phyloP scores from a whole-genome alignment of 2,113 vertebrate species.

The Cynoglossus semilaevis region DNA sequence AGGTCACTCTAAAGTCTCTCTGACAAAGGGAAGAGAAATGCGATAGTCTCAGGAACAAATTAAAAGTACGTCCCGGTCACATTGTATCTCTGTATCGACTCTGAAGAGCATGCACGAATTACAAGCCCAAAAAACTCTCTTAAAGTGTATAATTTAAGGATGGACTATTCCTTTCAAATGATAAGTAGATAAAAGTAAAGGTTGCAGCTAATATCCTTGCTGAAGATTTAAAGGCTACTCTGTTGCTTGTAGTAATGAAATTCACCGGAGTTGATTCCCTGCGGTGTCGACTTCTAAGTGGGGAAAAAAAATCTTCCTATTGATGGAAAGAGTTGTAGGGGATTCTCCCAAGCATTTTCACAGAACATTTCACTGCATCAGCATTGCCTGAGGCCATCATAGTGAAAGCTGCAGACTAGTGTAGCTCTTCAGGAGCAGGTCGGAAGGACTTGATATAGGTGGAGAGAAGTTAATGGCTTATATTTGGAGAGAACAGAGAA shows the following conservation, averaged over 20 bases:
- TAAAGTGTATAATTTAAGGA: constrained; percentile 16
- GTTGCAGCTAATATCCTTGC: constrained; percentile 46
- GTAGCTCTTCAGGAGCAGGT: constrained; percentile 52
- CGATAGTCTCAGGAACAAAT: background rate
- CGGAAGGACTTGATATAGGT: constrained; percentile 56
- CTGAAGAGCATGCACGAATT: constrained; percentile 23
- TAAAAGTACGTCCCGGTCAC: constrained; percentile 3
- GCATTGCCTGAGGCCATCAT: constrained; percentile 61
- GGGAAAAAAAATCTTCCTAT: constrained; percentile 34
- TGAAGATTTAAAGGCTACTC: constrained; percentile 39
- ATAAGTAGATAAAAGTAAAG: constrained; percentile 48
- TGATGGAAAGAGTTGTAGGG: constrained; percentile 48
- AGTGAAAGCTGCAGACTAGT: constrained; percentile 56
- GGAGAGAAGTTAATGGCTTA: constrained; percentile 65
- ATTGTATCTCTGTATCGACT: constrained; percentile 2
- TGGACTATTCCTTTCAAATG: constrained; percentile 9
- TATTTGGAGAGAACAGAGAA: constrained; percentile 40
- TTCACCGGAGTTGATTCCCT: constrained; percentile 42
- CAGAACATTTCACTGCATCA: constrained; percentile 70
- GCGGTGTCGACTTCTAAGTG: constrained; percentile 45
- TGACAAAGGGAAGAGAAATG: constrained; percentile 2
- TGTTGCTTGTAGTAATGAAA: constrained; percentile 41
- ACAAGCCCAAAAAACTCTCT: constrained; percentile 10
- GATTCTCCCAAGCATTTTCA: constrained; percentile 65
- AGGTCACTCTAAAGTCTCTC: constrained; percentile 9